Evolutionary conservation across 2,797 vertebrate species (phyloP), one percentile per base, ranked within the genome.

Genomic region (Buceros bicornis): DNA sequence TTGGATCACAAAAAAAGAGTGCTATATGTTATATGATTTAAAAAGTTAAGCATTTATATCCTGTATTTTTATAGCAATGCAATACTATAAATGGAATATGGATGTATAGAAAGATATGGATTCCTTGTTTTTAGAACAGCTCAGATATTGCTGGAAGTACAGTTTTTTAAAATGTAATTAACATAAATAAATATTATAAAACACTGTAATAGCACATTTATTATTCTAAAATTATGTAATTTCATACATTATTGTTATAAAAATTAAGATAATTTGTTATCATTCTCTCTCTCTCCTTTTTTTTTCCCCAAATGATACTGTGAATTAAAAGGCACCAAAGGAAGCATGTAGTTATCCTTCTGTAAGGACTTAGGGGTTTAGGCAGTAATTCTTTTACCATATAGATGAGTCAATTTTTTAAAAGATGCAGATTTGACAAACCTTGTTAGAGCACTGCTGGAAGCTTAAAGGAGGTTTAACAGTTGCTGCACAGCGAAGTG

Each of bases 11-110:
- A 40, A 60, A 56, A 20, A 60, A 16, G 2, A 8, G 1, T 61
- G 16, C 1, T 61, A 1, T 61, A 1, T 40, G 8, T 21, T 60
- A 54, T 18, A 48, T 50, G 2, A 69, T 48, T 84, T 3, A 1
- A 71, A 58, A 74, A 37, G 4, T 24, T 77, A 61, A 16, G 19
- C 0, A 0, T 57, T 4, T 21, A 40, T 78, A 40, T 31, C 10
- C 3, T 37, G 4, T 7, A n/a, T 57, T 84, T 71, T 71, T 61
- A 72, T 18, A 74, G 3, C 2, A 67, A 72, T 51, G 25, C 8
- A 51, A 22, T 29, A 70, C 2, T 17, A 61, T 13, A 65, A 88
- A 10, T 42, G 1, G 15, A 54, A 61, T 28, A 48, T 37, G 4
- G 16, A 28, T 26, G 16, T 45, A 72, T 0, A 53, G 19, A 40